phyloP scores from a whole-genome alignment of 2,113 vertebrate species.

The Opisthocomus hoazin region DNA sequence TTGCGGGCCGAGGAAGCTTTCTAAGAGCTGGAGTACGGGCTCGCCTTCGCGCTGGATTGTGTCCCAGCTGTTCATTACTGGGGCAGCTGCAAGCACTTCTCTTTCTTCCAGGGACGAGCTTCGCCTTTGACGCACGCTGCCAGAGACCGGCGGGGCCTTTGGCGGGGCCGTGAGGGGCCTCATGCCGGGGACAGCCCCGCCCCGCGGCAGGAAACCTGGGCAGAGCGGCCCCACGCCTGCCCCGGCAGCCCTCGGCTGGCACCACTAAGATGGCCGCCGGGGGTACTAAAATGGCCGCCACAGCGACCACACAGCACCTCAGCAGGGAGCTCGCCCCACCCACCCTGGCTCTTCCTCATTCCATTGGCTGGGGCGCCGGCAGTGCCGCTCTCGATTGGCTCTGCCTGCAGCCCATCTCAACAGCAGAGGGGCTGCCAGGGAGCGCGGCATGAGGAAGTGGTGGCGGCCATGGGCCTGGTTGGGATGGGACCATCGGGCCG shows the following conservation, averaged over 20 bases:
- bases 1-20: neutral
- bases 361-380: neutral
- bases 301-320: accelerated
- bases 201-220: neutral
- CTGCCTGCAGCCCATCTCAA: neutral
- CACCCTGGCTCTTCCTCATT: too few relatives aligned
- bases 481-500: neutral
- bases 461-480: accelerated
- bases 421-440: accelerated
- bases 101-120: neutral
- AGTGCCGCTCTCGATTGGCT: neutral
- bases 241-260: accelerated
- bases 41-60: neutral
- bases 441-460: accelerated
- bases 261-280: neutral
- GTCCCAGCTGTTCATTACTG: neutral
- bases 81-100: constrained; percentile 32
- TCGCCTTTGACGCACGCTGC: neutral
- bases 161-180: neutral
- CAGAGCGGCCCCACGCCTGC: too few relatives aligned
- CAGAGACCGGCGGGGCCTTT: accelerated
- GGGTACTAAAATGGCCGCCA: neutral
- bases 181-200: neutral
- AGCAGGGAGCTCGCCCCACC: accelerated
- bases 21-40: neutral